Evolutionary conservation across 2,113 vertebrate genomes (phyloP).

Genomic region (Antechinus stuartii): DNA sequence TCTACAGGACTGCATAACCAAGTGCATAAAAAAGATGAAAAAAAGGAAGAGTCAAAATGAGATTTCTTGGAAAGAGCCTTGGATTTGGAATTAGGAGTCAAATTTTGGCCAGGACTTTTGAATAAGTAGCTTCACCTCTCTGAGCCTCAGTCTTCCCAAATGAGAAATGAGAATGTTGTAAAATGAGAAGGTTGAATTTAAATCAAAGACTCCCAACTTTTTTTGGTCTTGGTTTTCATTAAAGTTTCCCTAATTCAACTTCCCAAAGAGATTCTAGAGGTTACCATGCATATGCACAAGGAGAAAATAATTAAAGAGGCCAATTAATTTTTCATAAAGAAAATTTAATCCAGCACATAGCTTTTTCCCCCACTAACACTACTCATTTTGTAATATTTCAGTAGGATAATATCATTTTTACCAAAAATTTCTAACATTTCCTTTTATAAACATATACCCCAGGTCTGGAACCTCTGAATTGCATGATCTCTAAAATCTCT

Average conservation of each 20-base stretch:
- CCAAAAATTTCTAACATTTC: neutral
- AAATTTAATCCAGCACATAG: neutral
- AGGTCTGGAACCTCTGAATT: neutral
- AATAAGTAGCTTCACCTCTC: neutral
- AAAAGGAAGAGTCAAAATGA: neutral
- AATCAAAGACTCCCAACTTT: neutral
- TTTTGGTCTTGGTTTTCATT: neutral
- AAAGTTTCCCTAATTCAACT: neutral
- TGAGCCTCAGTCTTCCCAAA: neutral
- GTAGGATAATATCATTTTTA: neutral
- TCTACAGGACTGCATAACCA: neutral
- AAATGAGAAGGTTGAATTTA: neutral
- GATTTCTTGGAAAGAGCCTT: neutral
- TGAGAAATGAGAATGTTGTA: no score
- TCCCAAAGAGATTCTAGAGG: neutral
- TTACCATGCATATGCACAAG: neutral
- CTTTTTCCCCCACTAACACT: neutral
- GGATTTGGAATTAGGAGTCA: neutral
- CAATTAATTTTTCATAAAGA: slow-evolving; percentile 2
- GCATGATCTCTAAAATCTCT: neutral
- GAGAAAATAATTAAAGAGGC: neutral
- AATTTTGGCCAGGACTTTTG: neutral
- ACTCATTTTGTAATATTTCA: neutral
- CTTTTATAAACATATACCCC: neutral
- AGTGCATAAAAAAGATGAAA: neutral